Percentiles rank a stretch among this genome's conserved stretches.
phyloP scores from a whole-genome alignment of 2,113 vertebrate genomes.

The Proterorhinus semilunaris region DNA sequence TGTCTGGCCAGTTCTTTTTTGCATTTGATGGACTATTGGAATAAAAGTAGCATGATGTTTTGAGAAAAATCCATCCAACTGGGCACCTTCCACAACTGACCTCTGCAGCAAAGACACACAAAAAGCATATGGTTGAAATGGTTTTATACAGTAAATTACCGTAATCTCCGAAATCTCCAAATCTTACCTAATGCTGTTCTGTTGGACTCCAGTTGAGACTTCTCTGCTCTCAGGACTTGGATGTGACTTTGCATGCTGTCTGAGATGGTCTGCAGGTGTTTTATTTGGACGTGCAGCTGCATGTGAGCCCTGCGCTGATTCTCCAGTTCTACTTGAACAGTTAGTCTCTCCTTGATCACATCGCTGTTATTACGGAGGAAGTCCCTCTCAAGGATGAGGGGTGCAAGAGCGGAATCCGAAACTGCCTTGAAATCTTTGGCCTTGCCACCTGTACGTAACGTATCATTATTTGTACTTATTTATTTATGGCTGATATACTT shows the following conservation, averaged over 20 bases:
- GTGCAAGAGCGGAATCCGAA: slow-evolving; percentile 6
- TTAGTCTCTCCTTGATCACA: slow-evolving; percentile 18
- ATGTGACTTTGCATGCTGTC: slow-evolving; percentile 43
- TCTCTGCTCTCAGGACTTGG: slow-evolving; percentile 31
- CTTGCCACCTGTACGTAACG: slow-evolving; percentile 45
- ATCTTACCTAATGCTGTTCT: slow-evolving; percentile 35
- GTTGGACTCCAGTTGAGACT: slow-evolving; percentile 20
- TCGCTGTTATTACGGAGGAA: slow-evolving; percentile 49
- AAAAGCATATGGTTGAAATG: not conserved
- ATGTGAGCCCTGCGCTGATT: slow-evolving; percentile 5
- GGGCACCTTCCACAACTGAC: slow-evolving; percentile 54
- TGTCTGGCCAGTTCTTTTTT: slow-evolving; percentile 57
- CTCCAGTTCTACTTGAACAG: slow-evolving; percentile 22
- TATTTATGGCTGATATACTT: not conserved
- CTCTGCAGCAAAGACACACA: slow-evolving; percentile 48
- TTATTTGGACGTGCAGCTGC: slow-evolving; percentile 25
- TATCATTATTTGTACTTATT: not conserved
- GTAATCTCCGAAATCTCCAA: not conserved
- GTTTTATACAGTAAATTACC: too few relatives aligned
- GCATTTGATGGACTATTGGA: slow-evolving; percentile 4
- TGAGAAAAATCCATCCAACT: slow-evolving; percentile 48
- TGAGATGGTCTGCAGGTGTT: slow-evolving; percentile 10
- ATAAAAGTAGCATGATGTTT: slow-evolving; percentile 61
- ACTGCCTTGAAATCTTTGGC: slow-evolving; percentile 17
- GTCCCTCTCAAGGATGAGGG: slow-evolving; percentile 45